Conservation (phyloP, 1,140 invertebrate genomes). For the Psilanteris sp. region DNA sequence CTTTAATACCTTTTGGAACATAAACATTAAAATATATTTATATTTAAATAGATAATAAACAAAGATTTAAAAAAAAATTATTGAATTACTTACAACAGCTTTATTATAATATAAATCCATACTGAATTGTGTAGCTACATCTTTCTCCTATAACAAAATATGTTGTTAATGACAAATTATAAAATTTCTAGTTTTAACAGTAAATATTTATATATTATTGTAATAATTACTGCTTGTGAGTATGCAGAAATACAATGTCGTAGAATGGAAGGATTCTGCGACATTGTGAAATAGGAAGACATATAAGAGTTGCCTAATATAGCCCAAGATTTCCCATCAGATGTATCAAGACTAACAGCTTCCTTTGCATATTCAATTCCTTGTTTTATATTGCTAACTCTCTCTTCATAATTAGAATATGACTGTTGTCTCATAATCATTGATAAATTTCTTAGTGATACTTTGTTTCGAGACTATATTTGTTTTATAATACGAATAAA, state of each 20-base stretch:
- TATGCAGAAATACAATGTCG: conserved; percentile 90
- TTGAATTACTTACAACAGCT: conserved; percentile 84
- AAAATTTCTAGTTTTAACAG: no score
- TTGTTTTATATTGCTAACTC: conserved; percentile 84
- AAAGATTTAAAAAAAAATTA: not conserved
- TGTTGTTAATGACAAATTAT: not conserved
- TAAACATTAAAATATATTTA: conserved; percentile 32
- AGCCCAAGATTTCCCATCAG: conserved; percentile 92
- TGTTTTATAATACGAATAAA: no score
- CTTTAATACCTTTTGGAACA: conserved; percentile 83
- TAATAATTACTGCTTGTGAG: conserved; percentile 85
- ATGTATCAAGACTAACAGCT: conserved; percentile 88
- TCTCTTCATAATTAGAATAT: conserved; percentile 80
- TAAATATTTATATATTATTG: no score
- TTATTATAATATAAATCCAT: conserved; percentile 93
- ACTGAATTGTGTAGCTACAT: conserved; percentile 85
- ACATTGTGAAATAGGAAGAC: conserved; percentile 88
- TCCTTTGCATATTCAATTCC: conserved; percentile 91
- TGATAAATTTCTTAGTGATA: conserved; percentile 90
- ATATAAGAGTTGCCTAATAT: conserved; percentile 93
- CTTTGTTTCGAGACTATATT: conserved; percentile 89
- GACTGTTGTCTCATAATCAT: conserved; percentile 88
- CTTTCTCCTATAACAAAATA: conserved; percentile 82
- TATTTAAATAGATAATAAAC: conserved; percentile 5
- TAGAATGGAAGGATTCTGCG: conserved; percentile 86